Percentiles rank a stretch among this genome's conserved stretches.
These are phyloP conservation scores for Dryobates pubescens DNA, from an alignment of 2,797 vertebrate genomes.

Conservation along the genomic window DNA sequence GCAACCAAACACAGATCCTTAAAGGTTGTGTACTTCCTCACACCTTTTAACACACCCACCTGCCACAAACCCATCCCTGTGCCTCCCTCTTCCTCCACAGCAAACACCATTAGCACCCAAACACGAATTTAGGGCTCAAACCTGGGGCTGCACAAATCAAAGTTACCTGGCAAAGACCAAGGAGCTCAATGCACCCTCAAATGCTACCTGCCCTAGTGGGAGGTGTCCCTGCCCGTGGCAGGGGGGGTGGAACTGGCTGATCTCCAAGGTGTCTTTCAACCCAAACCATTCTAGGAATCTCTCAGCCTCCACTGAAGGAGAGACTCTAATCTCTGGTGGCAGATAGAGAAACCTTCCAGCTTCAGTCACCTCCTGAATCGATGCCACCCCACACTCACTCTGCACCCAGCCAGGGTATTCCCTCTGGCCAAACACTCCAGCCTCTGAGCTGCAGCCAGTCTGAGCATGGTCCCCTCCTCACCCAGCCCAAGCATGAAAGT, in stretches of 20 bases:
- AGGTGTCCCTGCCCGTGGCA: no score
- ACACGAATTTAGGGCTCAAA: background rate
- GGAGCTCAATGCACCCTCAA: background rate
- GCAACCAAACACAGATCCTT: background rate
- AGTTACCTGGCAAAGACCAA: background rate
- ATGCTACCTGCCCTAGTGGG: no score
- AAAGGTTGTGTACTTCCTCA: background rate
- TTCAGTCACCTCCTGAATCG: no score
- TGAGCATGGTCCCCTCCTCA: background rate
- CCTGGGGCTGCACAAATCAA: background rate
- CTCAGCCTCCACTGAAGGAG: no score
- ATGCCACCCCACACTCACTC: fast-evolving
- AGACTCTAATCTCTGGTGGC: no score
- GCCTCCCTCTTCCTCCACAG: background rate
- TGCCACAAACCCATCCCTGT: background rate
- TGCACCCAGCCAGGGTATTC: background rate
- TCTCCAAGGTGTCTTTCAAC: no score
- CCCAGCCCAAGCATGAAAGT: background rate
- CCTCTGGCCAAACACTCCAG: background rate
- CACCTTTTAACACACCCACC: fast-evolving
- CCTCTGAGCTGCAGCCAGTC: fast-evolving
- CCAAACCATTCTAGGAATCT: no score
- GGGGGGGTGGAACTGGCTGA: no score
- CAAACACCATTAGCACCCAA: background rate
- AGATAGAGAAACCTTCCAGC: no score